Conservation (phyloP, 2,888 invertebrate genomes). For the Emmelina monodactyla region DNA sequence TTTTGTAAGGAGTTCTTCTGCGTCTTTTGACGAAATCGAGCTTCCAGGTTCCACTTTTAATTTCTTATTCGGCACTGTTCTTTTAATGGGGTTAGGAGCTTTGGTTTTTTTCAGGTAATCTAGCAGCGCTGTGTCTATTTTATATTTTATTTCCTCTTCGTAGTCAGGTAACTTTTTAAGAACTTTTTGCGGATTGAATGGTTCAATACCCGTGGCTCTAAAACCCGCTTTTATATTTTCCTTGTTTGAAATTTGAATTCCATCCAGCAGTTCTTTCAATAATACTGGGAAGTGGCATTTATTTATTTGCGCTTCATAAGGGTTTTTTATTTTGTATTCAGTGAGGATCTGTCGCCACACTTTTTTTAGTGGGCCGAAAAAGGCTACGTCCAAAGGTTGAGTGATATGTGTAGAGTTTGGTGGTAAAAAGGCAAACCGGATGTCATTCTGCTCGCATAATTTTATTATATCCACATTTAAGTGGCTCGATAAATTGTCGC, state of each 20-base stretch:
- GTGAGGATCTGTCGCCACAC: constrained; percentile 16
- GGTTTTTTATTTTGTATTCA: constrained; percentile 4
- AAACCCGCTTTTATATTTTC: constrained; percentile 14
- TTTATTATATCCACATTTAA: constrained; percentile 9
- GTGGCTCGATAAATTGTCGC: not conserved
- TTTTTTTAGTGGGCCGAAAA: constrained; percentile 16
- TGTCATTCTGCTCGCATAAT: constrained; percentile 11
- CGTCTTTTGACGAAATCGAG: not conserved
- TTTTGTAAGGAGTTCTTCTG: not conserved
- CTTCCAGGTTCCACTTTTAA: not conserved
- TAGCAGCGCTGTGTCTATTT: constrained; percentile 2
- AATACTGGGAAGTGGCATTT: not conserved
- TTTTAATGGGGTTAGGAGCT: not conserved
- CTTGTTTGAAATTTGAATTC: constrained; percentile 9
- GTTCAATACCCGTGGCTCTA: constrained; percentile 4
- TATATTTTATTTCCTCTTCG: constrained; percentile 2
- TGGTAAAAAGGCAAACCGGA: constrained; percentile 15
- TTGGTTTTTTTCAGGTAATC: constrained; percentile 5
- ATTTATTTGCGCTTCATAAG: not conserved
- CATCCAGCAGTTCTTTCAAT: not conserved
- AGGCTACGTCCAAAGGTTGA: constrained; percentile 16
- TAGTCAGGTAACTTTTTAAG: constrained; percentile 4
- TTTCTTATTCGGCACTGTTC: not conserved
- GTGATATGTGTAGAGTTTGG: constrained; percentile 16
- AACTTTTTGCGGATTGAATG: constrained; percentile 4